These are phyloP conservation scores for Physocephala rufipes DNA, from an alignment of 2,888 invertebrate genomes.

Conservation along the genomic window DNA sequence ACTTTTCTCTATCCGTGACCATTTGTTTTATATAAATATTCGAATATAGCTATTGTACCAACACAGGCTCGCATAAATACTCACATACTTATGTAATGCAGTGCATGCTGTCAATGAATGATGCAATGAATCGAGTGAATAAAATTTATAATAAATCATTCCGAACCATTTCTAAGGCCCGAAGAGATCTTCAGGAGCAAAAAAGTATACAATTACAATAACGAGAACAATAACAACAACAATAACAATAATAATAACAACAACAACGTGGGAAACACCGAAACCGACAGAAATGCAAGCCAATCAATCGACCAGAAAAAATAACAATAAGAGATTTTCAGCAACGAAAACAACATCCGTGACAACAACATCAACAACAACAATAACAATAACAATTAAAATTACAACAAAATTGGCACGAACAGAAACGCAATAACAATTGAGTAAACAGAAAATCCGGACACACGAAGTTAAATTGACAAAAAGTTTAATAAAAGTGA, in stretches of 20 bases:
- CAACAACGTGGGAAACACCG: background rate
- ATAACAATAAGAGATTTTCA: background rate
- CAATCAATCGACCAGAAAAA: background rate
- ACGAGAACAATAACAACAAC: background rate
- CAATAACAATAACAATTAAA: background rate
- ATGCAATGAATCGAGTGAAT: background rate
- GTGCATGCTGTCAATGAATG: background rate
- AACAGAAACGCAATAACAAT: too few species aligned
- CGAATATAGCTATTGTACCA: too few species aligned
- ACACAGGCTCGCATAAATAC: too few species aligned
- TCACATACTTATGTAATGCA: too few species aligned
- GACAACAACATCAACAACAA: background rate
- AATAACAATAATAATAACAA: background rate
- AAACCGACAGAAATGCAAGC: background rate
- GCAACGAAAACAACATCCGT: background rate
- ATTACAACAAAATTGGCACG: background rate
- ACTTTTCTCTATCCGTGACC: background rate
- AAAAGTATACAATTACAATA: background rate
- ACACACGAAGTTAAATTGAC: too few species aligned
- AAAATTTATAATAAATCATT: conserved; percentile 24
- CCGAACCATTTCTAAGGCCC: conserved; percentile 6
- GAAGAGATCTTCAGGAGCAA: background rate
- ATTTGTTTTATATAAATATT: background rate
- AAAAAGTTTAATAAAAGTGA: too few species aligned
- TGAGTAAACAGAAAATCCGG: too few species aligned